Evolutionary conservation across 2,113 vertebrate genomes (phyloP).

Genomic region (Motacilla tschutschensis): DNA sequence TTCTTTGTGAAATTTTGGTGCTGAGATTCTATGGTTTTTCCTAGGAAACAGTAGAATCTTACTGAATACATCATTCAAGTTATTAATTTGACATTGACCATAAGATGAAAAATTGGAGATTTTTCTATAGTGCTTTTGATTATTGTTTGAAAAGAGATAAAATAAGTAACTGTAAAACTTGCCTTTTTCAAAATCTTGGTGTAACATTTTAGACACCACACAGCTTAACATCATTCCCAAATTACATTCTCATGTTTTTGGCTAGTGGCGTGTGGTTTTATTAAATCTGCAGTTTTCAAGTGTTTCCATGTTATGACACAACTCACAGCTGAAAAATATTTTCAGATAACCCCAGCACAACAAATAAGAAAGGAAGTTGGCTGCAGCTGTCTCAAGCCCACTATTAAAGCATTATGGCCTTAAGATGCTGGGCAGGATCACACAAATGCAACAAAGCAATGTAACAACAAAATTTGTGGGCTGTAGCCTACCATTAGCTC

Average conservation of each 20-base stretch:
- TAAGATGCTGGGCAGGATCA: neutral
- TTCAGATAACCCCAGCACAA: neutral
- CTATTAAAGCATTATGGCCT: neutral
- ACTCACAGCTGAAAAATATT: neutral
- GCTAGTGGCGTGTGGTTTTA: neutral
- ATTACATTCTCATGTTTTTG: slow-evolving; percentile 1
- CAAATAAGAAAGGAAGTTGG: neutral
- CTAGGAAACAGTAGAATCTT: neutral
- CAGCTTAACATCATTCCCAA: neutral
- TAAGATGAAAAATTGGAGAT: neutral
- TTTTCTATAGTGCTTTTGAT: neutral
- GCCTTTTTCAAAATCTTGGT: neutral
- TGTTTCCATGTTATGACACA: neutral
- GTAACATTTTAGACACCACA: neutral
- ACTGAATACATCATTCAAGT: neutral
- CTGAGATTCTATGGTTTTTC: neutral
- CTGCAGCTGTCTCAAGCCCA: neutral
- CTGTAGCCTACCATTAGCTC: neutral
- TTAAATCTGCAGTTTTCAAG: neutral
- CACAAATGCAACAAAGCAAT: neutral
- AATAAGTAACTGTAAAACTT: neutral
- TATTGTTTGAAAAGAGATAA: neutral
- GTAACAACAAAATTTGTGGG: neutral
- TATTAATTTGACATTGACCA: neutral
- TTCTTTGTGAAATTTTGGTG: neutral